Percentiles rank a stretch among this genome's conserved stretches.
These are phyloP conservation scores for Ecliptopera silaceata DNA, from an alignment of 2,888 invertebrate genomes.

Conservation along the genomic window DNA sequence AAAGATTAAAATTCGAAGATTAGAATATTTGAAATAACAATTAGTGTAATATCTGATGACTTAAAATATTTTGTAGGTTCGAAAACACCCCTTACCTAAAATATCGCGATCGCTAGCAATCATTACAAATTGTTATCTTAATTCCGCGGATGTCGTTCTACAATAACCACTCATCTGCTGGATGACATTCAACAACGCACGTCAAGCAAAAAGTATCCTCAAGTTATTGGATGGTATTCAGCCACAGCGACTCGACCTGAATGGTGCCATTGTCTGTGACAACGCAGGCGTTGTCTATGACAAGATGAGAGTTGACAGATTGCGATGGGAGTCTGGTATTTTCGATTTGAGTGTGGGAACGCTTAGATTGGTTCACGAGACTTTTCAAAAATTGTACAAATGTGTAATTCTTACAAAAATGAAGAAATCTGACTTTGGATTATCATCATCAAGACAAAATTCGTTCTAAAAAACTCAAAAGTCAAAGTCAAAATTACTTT, in stretches of 20 bases:
- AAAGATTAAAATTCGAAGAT: too few relatives aligned
- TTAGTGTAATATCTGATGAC: too few relatives aligned
- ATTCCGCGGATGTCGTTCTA: conserved; percentile 15
- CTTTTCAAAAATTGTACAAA: not conserved
- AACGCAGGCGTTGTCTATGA: conserved; percentile 16
- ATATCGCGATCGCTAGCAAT: conserved; percentile 8
- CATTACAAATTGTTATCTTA: conserved; percentile 12
- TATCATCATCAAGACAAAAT: too few relatives aligned
- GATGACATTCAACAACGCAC: conserved; percentile 15
- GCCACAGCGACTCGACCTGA: conserved; percentile 3
- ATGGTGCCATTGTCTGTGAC: conserved; percentile 20
- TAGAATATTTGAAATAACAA: too few relatives aligned
- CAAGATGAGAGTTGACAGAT: conserved; percentile 25
- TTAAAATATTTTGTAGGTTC: too few relatives aligned
- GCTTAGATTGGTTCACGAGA: not conserved
- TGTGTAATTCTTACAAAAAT: too few relatives aligned
- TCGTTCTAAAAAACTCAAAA: too few relatives aligned
- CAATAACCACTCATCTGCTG: conserved; percentile 11
- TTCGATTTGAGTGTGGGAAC: conserved; percentile 17
- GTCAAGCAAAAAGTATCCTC: conserved; percentile 10
- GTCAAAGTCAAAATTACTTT: too few relatives aligned
- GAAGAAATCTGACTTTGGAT: too few relatives aligned
- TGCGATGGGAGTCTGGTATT: conserved; percentile 12
- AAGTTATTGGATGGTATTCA: conserved; percentile 22
- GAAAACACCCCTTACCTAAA: not conserved